Conservation (phyloP, 2,113 vertebrate species). For the Pycnonotus jocosus region DNA sequence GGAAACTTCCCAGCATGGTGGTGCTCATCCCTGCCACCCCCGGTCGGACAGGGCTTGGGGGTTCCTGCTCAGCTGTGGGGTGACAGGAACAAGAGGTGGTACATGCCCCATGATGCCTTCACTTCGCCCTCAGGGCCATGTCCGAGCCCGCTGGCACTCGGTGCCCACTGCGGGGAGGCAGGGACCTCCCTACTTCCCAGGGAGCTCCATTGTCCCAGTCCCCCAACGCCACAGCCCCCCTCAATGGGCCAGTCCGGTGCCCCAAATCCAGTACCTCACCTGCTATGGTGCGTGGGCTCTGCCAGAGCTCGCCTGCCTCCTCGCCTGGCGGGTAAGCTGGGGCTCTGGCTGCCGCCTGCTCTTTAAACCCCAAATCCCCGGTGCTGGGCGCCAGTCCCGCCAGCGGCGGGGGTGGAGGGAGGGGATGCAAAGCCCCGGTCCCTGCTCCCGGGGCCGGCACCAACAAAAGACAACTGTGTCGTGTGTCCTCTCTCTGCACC, state of each 20-base stretch:
- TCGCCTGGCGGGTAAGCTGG: neutral
- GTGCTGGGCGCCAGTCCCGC: neutral
- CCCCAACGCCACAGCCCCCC: rapidly evolving
- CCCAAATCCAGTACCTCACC: neutral
- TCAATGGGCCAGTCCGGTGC: rapidly evolving
- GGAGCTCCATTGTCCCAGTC: rapidly evolving
- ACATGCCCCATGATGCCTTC: rapidly evolving
- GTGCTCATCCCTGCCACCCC: neutral
- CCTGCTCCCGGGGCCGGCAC: neutral
- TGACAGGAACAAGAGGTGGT: neutral
- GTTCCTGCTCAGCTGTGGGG: neutral
- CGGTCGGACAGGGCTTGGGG: neutral
- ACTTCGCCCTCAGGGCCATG: rapidly evolving
- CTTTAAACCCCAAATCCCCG: constrained; percentile 49
- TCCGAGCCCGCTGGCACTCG: rapidly evolving
- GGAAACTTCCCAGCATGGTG: rapidly evolving
- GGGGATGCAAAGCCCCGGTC: constrained; percentile 18
- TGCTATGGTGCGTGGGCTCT: neutral
- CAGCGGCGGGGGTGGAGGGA: constrained; percentile 41
- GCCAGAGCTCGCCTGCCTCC: neutral
- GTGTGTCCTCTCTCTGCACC: constrained; percentile 2
- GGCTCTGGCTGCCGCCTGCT: neutral
- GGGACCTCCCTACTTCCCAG: neutral
- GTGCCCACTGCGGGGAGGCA: neutral
- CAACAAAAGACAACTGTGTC: constrained; percentile 57